Percentiles rank a stretch among this genome's conserved stretches.
These are phyloP conservation scores for Nixonia krombeini DNA, from an alignment of 1,140 invertebrate species.

Conservation along the genomic window DNA sequence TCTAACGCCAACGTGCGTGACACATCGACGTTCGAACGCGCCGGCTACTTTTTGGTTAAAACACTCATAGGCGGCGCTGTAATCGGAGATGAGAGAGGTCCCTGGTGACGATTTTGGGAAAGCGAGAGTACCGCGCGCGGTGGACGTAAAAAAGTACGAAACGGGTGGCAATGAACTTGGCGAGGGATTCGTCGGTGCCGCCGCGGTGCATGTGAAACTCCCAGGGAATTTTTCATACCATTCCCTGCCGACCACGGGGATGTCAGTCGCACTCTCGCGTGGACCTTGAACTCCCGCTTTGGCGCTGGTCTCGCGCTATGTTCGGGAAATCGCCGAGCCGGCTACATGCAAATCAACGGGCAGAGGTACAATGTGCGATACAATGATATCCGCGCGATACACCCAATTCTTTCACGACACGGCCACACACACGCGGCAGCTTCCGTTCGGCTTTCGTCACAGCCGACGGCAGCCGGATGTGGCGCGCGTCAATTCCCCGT, in stretches of 20 bases:
- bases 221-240: constrained; percentile 57
- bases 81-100: neutral
- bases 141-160: constrained; percentile 15
- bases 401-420: neutral
- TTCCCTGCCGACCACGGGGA: constrained; percentile 28
- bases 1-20: too few relatives aligned
- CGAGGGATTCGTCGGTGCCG: constrained; percentile 41
- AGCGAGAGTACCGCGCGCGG: constrained; percentile 9
- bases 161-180: constrained; percentile 58
- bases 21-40: too few relatives aligned
- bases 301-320: constrained; percentile 1
- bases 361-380: neutral
- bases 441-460: constrained; percentile 18
- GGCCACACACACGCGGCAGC: neutral
- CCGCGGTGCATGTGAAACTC: constrained; percentile 53
- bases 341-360: neutral
- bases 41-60: too few relatives aligned
- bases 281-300: constrained; percentile 47
- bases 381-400: neutral
- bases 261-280: constrained; percentile 28
- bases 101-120: constrained; percentile 12
- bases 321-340: too few relatives aligned
- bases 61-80: too few relatives aligned
- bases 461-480: constrained; percentile 7
- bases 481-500: constrained; percentile 6